Conservation (phyloP, 2,113 vertebrate genomes). For the Dinomys branickii region DNA sequence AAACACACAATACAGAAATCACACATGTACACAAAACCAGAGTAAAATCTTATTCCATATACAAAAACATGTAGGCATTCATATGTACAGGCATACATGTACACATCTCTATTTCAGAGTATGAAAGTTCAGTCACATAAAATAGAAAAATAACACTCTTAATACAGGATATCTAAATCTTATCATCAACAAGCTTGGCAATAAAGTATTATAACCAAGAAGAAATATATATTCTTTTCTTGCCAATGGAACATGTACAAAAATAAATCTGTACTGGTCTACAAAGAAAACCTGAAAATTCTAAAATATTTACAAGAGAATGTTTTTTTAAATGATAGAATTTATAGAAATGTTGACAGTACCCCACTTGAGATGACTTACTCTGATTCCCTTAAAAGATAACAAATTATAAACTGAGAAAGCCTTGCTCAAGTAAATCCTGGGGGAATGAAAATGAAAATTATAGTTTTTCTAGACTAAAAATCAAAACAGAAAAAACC, state of each 20-base stretch:
- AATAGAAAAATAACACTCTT: background rate
- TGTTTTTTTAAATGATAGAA: background rate
- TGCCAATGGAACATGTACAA: background rate
- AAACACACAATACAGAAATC: background rate
- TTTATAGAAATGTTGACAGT: background rate
- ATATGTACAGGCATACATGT: background rate
- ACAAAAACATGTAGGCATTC: background rate
- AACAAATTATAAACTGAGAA: background rate
- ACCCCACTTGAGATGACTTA: background rate
- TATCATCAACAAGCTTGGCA: background rate
- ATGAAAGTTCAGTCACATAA: background rate
- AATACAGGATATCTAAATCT: background rate
- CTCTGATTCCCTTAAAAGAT: background rate
- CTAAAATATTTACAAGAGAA: background rate
- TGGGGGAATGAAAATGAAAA: background rate
- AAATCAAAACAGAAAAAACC: background rate
- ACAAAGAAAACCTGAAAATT: conserved; percentile 6
- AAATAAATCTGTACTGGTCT: background rate
- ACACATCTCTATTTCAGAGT: background rate
- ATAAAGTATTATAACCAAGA: background rate
- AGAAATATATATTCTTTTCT: background rate
- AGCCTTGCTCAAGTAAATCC: background rate
- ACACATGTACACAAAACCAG: background rate
- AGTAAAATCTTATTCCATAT: background rate
- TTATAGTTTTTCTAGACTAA: background rate